phyloP scores from a whole-genome alignment of 53 echinoderm and acorn worm genomes.

The Actinopyga echinites region DNA sequence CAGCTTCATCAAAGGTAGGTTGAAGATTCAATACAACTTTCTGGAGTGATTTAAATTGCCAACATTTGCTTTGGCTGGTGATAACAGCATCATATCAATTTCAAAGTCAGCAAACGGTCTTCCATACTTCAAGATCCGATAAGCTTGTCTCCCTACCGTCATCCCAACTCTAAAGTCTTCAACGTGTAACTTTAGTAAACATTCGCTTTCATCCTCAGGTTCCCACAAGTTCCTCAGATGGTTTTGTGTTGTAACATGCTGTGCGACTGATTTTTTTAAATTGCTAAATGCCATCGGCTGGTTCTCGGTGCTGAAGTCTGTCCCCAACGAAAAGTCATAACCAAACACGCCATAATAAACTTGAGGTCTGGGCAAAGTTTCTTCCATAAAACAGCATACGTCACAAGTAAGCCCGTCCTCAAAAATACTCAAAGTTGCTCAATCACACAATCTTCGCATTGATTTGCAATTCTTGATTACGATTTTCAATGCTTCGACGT shows the following conservation, averaged over 20 bases:
- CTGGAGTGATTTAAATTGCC: constrained; percentile 41
- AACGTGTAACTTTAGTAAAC: background rate
- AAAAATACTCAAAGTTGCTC: background rate
- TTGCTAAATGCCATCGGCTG: background rate
- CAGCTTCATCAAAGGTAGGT: constrained; percentile 11
- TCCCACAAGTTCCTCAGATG: background rate
- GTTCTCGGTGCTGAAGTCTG: background rate
- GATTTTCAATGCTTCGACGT: constrained; percentile 15
- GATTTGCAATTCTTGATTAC: constrained; percentile 11
- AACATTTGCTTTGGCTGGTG: constrained; percentile 5
- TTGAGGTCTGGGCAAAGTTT: background rate
- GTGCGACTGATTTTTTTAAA: background rate
- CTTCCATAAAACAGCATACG: background rate
- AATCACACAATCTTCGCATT: background rate
- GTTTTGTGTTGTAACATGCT: background rate
- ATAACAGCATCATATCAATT: constrained; percentile 20
- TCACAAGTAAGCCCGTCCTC: background rate
- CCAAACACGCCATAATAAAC: constrained; percentile 6
- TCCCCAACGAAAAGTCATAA: constrained; percentile 2
- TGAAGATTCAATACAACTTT: background rate
- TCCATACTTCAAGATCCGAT: constrained; percentile 17
- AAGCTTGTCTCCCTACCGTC: constrained; percentile 33
- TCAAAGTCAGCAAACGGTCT: constrained; percentile 39
- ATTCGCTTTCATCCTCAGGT: background rate
- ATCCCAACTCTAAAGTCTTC: background rate